These are phyloP conservation scores for Triplophysa yarkandensis DNA, from an alignment of 2,797 vertebrate species.

Conservation along the genomic window DNA sequence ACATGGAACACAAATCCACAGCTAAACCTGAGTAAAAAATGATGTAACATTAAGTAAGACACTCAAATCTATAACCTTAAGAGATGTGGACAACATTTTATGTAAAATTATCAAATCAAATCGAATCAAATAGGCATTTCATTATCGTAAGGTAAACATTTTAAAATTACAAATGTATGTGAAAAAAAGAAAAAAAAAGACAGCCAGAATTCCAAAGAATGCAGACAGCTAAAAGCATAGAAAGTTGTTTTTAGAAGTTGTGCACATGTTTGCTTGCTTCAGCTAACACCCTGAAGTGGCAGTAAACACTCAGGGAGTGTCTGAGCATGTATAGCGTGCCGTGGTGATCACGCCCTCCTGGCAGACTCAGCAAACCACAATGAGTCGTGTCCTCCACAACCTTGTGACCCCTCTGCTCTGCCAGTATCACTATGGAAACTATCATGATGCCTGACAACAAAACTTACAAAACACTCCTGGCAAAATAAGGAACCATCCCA, in stretches of 20 bases:
- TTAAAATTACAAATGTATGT: not conserved
- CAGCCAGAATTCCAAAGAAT: not conserved
- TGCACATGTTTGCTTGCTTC: slow-evolving; percentile 42
- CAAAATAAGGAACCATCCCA: not conserved
- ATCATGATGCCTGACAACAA: slow-evolving; percentile 34
- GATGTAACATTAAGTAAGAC: no score
- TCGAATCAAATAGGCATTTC: no score
- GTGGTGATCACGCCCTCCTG: slow-evolving; percentile 45
- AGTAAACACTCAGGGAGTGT: slow-evolving; percentile 54
- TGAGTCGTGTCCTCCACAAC: slow-evolving; percentile 54
- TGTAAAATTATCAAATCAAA: no score
- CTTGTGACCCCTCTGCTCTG: slow-evolving; percentile 50
- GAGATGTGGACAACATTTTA: no score
- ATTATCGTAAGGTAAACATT: not conserved
- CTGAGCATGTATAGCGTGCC: slow-evolving; percentile 61
- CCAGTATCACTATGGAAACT: slow-evolving; percentile 21
- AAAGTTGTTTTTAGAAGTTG: slow-evolving; percentile 30
- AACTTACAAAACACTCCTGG: slow-evolving; percentile 11
- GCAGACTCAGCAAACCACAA: slow-evolving; percentile 52
- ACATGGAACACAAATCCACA: no score
- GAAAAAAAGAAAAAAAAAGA: not conserved
- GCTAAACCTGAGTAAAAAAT: no score
- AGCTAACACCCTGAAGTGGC: slow-evolving; percentile 52
- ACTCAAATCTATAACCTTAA: no score
- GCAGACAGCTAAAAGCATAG: slow-evolving; percentile 19